Conservation (phyloP, 2,888 invertebrate genomes). For the Allygus modestus region DNA sequence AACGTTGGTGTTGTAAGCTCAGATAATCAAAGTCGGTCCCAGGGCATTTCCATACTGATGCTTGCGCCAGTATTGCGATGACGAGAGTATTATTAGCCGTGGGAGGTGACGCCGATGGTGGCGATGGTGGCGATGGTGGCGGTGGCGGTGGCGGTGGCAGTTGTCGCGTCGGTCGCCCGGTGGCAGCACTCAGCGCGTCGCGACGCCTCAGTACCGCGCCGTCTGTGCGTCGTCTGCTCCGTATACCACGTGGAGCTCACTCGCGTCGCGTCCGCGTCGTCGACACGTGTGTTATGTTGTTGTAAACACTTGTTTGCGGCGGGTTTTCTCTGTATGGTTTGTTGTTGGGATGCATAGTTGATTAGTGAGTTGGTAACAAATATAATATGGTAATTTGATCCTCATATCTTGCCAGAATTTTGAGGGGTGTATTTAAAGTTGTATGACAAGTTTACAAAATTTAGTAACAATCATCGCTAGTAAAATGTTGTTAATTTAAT, state of each 20-base stretch:
- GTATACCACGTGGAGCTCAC: background rate
- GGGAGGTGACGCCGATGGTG: background rate
- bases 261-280: background rate
- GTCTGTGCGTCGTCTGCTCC: conserved; percentile 16
- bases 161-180: conserved; percentile 24
- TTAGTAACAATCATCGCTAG: too few relatives aligned
- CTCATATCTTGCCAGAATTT: too few relatives aligned
- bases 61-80: conserved; percentile 20
- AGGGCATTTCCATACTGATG: background rate
- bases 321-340: too few relatives aligned
- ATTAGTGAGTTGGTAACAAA: too few relatives aligned
- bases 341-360: too few relatives aligned
- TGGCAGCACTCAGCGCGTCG: conserved; percentile 29
- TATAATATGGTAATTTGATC: too few relatives aligned
- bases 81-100: conserved; percentile 8
- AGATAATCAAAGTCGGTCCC: background rate
- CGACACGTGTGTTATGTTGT: background rate
- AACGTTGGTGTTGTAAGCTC: background rate
- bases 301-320: background rate
- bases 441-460: too few relatives aligned
- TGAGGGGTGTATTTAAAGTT: too few relatives aligned
- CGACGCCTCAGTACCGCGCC: conserved; percentile 35
- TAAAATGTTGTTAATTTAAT: too few relatives aligned
- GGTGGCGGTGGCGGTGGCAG: too few relatives aligned
- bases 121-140: conserved; percentile 2